Base-by-base conservation (phyloP, 1,140 invertebrate species). In the Drosophila bocqueti region DNA sequence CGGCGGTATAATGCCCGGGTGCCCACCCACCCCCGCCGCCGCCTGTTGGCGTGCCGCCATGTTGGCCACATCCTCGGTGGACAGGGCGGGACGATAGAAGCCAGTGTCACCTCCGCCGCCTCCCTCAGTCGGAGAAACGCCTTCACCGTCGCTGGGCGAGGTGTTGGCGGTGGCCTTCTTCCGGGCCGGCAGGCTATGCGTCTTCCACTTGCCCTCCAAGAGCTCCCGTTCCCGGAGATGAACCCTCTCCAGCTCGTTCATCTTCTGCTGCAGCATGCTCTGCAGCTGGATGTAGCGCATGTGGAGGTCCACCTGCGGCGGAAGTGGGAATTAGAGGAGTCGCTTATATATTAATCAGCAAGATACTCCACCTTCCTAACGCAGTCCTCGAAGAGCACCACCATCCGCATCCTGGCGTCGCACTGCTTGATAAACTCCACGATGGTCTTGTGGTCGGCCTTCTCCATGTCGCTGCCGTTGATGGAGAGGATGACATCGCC, bases 401-500 rank as follows among this genome's bases (percentile, higher is more conserved):
- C 98, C 96, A 99, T 98, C 62, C 98, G 95, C 96, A 99, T 98
- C 67, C 97, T 94, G 10, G 96, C 94, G 89, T 97, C 97, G 94
- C 98, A 98, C 76, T 96, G 95, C 92, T 98, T 98, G 50, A 99
- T 98, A 80, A 97, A 98, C 82, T 96, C 96, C 2, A 99, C 98
- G 16, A 99, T 94, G 31, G 97, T 96, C 80, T 97, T 96, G 91
- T 99, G 98, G 92, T 98, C 97, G 1, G 96, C 96, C 71, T 96
- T 95, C 92, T 99, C 98, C 95, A 99, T 98, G 87, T 98, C 97
- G 36, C 95, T 95, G 3, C 98, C 98, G 93, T 99, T 99, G 76
- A 99, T 98, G 15, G 98, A 98, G 16, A 99, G 93, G 76, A 99
- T 98, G 2, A 99, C 97, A 93, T 99, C 98, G 45, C 98, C 98